Base-by-base conservation (phyloP, 2,797 vertebrate genomes). In the Leptodactylus fallax region DNA sequence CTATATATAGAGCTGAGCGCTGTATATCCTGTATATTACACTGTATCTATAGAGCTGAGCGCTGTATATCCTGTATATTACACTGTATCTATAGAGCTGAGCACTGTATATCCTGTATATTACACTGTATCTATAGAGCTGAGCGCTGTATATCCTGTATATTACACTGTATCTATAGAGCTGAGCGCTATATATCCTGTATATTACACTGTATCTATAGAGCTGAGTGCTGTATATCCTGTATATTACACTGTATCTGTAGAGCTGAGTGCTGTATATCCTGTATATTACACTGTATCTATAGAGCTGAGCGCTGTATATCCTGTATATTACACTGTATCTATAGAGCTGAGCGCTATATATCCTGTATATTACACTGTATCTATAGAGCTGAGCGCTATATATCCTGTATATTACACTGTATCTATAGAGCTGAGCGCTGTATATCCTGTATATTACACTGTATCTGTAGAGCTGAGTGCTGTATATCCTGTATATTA, bases 151-250 rank as follows among this genome's bases (percentile, higher is more conserved):
- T 49, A 63, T 47, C 36, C 45, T 21, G 17, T 61, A 45, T 36
- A 63, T 63, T 63, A 63, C 21, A 9, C 21, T n/a, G 61, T 63
- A 63, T 63, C 21, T 23, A 63, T 21, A 63, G 60, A 23, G n/a
- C n/a, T n/a, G n/a, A n/a, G n/a, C n/a, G n/a, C n/a, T 7, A 1
- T 11, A 21, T 71, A 13, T 49, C 16, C 69, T 72, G 69, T 72
- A 76, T 51, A 77, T 77, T 77, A 77, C 74, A 55, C 51, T 77
- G 56, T 55, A 61, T 56, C 36, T 80, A 80, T 60, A 60, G 13
- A 45, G n/a, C n/a, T n/a, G n/a, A n/a, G n/a, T n/a, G n/a, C n/a
- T n/a, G n/a, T 19, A 19, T 69, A 27, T 45, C 10, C 74, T 55
- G 74, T 55, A 77, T 77, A 77, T 77, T 53, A 77, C 49, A 55